Base-by-base conservation (phyloP, 1,140 invertebrate species). In the Drosophila chauvacae region DNA sequence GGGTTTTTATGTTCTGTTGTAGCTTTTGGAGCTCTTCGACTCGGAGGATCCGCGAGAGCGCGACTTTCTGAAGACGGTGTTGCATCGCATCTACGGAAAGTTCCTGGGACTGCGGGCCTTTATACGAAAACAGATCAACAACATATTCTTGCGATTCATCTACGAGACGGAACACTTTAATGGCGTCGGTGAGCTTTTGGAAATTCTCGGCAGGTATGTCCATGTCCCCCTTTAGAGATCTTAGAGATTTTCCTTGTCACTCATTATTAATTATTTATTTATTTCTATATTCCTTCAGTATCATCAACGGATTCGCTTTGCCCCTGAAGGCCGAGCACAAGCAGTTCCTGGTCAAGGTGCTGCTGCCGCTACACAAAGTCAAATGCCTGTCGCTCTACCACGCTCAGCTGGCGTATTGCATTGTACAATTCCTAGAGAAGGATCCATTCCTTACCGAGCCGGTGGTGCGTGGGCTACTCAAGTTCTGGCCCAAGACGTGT, bases 101-200 rank as follows among this genome's bases (percentile, higher is more conserved):
- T 99, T 99, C 94, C 95, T 99, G 90, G 98, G 98, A 63, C 95
- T 99, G 88, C 95, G 99, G 93, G 98, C 98, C 91, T 99, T 99
- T 94, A 99, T 99, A 94, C 96, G 99, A 93, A 99, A 99, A 96
- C 98, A 99, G 95, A 99, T 99, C 92, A 99, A 99, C 94, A 99
- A 99, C 94, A 99, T 99, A 94, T 99, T 98, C 93, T 94, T 93
- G 92, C 97, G 98, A 95, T 99, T 99, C 95, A 98, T 99, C 83
- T 99, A 99, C 94, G 99, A 99, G 95, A 99, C 98, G 78, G 99
- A 99, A 95, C 98, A 99, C 93, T 99, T 99, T 93, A 99, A 99
- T 94, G 99, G 99, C 77, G 98, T 99, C 74, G 98, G 98, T 73
- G 99, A 99, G 94, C 94, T 99, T 90, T 94, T 99, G 90, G 99